Evolutionary conservation across 2,113 vertebrate genomes (phyloP), one percentile per base, ranked within the genome.

Genomic region (Deroptyus accipitrinus): DNA sequence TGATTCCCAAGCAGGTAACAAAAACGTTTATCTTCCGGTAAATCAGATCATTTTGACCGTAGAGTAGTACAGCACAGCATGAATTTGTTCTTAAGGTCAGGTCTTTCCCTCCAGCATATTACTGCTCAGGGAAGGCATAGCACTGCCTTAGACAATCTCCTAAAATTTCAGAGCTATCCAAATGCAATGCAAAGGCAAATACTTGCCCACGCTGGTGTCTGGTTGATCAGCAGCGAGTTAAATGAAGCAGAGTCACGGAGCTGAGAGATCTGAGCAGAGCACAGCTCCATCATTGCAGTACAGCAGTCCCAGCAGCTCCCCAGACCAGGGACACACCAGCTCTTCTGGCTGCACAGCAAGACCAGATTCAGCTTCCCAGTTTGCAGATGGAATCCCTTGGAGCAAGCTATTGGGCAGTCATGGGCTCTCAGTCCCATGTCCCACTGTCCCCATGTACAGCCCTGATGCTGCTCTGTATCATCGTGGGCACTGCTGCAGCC

Each of bases 391-490:
- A 68, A 72, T 16, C 16, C 27, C 3, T 31, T 57, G 66, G 52
- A 81, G 66, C 20, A 42, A 37, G 51, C 37, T 72, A 20, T 8
- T 5, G 17, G 39, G 37, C 9, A 48, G 25, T 4, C 2, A 1
- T 2, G 39, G 27, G 33, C 13, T 92, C 55, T 59, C 27, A 15
- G 35, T 41, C 42, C 55, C 12, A 0, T 4, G 51, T 37, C 16
- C 42, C 6, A 1, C 11, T 41, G 8, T 55, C 42, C 33, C 24
- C 0, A 0, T 4, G 11, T 20, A 33, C 0, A 0, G 49, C 17
- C 37, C 59, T 0, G 1, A 13, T 0, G 0, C 76, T 22, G 54
- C 54, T 91, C 7, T 15, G 64, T 66, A 54, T 54, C n/a, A 44
- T 86, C 1, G 8, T 0, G 4, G 67, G 52, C 6, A 5, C 78